Percentiles rank a stretch among this genome's conserved stretches.
These are phyloP conservation scores for Sebastes minor DNA, from an alignment of 2,797 vertebrate species.

Conservation along the genomic window DNA sequence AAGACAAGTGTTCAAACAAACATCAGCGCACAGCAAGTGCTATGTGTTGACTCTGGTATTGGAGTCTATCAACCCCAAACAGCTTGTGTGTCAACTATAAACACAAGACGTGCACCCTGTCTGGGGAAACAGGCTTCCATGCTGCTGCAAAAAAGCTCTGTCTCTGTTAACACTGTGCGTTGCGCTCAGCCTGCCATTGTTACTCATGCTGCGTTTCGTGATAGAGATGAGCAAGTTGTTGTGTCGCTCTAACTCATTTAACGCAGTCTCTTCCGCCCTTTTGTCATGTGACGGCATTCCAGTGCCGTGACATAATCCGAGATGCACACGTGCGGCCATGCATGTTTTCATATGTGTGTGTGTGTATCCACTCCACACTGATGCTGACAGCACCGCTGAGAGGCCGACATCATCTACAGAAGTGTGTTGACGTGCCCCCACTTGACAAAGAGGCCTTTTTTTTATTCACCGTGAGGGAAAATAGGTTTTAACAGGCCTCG, in stretches of 20 bases:
- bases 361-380: conserved; percentile 19
- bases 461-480: conserved; percentile 55
- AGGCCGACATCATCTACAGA: conserved; percentile 54
- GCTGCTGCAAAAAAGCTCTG: conserved; percentile 2
- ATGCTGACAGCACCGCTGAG: conserved; percentile 65
- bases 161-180: background rate
- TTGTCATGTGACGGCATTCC: conserved; percentile 69
- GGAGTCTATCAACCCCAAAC: conserved; percentile 73
- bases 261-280: conserved; percentile 13
- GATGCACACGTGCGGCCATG: conserved; percentile 43
- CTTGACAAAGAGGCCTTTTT: conserved; percentile 69
- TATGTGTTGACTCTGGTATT: conserved; percentile 61
- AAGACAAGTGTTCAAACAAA: conserved; percentile 65
- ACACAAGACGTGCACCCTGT: conserved; percentile 56
- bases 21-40: conserved; percentile 46
- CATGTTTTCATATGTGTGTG: conserved; percentile 37
- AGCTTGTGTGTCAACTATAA: conserved; percentile 73
- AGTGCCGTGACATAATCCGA: conserved; percentile 68
- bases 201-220: background rate
- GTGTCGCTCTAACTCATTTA: conserved; percentile 33
- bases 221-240: conserved; percentile 30
- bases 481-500: conserved; percentile 57
- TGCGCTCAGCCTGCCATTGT: background rate
- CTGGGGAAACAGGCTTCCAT: conserved; percentile 26
- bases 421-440: conserved; percentile 74